Percentiles rank a stretch among this genome's conserved stretches.
Conservation (phyloP, 2,888 invertebrate species). For the Luperina nickerlii region DNA sequence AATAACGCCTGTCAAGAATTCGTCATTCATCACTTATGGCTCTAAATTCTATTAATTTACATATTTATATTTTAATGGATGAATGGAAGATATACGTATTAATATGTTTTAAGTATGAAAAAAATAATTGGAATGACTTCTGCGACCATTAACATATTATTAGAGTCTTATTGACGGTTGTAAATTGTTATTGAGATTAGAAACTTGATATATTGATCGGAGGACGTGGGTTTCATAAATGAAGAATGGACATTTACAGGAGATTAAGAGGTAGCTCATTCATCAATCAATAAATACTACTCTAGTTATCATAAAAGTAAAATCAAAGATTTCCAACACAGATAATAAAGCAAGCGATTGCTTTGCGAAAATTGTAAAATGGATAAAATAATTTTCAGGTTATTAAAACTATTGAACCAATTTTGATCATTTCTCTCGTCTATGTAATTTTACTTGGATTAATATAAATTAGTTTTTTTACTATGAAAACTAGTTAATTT, state of each 20-base stretch:
- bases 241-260: slow-evolving; percentile 5
- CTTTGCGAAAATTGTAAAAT: no score
- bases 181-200: slow-evolving; percentile 48
- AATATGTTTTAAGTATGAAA: slow-evolving; percentile 35
- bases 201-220: slow-evolving; percentile 16
- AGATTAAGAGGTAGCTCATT: background rate
- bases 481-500: background rate
- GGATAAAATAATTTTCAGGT: background rate
- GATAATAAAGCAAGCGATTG: no score
- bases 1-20: slow-evolving; percentile 32
- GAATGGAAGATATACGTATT: slow-evolving; percentile 20
- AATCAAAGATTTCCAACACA: no score
- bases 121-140: slow-evolving; percentile 51
- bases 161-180: slow-evolving; percentile 31
- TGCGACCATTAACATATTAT: slow-evolving; percentile 49
- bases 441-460: background rate
- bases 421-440: background rate
- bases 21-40: slow-evolving; percentile 3
- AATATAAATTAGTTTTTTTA: background rate
- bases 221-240: background rate
- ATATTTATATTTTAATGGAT: slow-evolving; percentile 42
- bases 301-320: no score
- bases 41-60: slow-evolving; percentile 39
- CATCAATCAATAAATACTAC: no score
- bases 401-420: background rate